Evolutionary conservation across 2,797 vertebrate genomes (phyloP).

Genomic region (Antrozous pallidus): DNA sequence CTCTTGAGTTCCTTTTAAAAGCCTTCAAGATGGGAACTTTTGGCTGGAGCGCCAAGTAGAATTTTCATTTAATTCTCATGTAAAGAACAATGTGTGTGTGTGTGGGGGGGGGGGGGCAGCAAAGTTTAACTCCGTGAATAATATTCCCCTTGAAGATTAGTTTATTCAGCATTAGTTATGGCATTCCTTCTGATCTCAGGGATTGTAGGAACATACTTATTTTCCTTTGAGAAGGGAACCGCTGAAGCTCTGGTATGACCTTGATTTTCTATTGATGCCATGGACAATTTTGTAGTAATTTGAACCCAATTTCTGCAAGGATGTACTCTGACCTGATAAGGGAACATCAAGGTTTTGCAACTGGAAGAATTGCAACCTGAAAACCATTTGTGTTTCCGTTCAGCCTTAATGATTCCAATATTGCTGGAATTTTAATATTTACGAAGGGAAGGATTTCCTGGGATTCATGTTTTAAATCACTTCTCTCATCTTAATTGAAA

Average conservation of each 20-base stretch:
- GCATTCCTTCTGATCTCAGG: neutral
- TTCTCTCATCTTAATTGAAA: constrained; percentile 43
- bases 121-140: neutral
- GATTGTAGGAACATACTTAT: neutral
- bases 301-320: neutral
- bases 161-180: neutral
- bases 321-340: neutral
- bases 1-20: neutral
- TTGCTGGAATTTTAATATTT: constrained; percentile 51
- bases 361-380: neutral
- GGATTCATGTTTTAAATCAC: constrained; percentile 38
- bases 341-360: neutral
- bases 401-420: constrained; percentile 25
- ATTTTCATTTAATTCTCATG: constrained; percentile 32
- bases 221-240: neutral
- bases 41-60: neutral
- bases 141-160: neutral
- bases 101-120: neutral
- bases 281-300: neutral
- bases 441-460: constrained; percentile 43
- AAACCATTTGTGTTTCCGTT: constrained; percentile 21
- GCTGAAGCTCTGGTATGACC: neutral
- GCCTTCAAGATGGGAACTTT: neutral
- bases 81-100: neutral
- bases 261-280: neutral